A percentile compares a stretch with the other conserved stretches of the same genome.
Evolutionary conservation across 2,888 invertebrate species (phyloP).

Genomic region (Belgica antarctica): DNA sequence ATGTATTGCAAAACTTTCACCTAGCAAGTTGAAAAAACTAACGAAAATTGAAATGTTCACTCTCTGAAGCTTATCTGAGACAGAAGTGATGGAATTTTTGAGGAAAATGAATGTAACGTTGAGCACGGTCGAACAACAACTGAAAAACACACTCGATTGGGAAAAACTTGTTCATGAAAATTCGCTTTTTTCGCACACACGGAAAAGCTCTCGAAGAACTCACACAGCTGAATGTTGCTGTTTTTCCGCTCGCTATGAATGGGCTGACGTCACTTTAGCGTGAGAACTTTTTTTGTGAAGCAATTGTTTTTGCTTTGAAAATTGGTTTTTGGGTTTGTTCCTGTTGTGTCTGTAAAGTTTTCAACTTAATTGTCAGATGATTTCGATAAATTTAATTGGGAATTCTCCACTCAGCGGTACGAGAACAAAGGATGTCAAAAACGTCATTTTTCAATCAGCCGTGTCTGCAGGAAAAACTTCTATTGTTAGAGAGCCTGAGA

Average conservation of each 20-base stretch:
- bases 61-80: neutral
- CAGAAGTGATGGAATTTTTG: neutral
- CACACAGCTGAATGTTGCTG: neutral
- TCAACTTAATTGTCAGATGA: too few species aligned
- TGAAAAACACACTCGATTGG: neutral
- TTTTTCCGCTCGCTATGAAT: constrained; percentile 3
- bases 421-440: too few species aligned
- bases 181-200: constrained; percentile 21
- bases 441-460: too few species aligned
- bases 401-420: too few species aligned
- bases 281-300: neutral
- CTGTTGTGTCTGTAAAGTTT: neutral
- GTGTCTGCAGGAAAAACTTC: neutral
- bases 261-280: constrained; percentile 10
- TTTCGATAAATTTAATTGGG: too few species aligned
- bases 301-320: neutral
- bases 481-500: neutral
- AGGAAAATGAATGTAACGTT: constrained; percentile 19
- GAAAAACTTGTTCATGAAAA: constrained; percentile 40
- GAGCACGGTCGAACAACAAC: constrained; percentile 30
- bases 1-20: constrained; percentile 3
- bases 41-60: neutral
- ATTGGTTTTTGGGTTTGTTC: neutral
- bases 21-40: neutral
- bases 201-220: neutral